Evolutionary conservation across 2,888 invertebrate genomes (phyloP).

Genomic region (Epinotia ramella): DNA sequence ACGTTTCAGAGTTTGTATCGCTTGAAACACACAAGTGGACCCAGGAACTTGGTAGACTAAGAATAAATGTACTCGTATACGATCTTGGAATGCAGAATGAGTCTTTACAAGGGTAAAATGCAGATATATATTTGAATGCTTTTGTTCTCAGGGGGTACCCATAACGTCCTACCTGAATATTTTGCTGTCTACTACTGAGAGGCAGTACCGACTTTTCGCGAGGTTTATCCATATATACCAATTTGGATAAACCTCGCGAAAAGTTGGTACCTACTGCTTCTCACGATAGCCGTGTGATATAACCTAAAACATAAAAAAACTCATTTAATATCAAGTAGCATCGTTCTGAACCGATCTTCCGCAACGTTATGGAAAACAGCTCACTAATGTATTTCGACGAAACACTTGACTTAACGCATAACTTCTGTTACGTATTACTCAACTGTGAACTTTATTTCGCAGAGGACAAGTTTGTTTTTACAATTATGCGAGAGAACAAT

Average conservation of each 20-base stretch:
- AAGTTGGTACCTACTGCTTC: no score
- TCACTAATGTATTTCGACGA: constrained; percentile 29
- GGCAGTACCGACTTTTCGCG: no score
- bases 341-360: constrained; percentile 19
- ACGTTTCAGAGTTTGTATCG: constrained; percentile 21
- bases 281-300: background rate
- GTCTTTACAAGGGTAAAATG: no score
- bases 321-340: constrained; percentile 24
- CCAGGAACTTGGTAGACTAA: background rate
- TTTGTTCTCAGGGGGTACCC: no score
- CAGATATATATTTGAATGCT: no score
- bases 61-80: background rate
- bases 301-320: constrained; percentile 5
- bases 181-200: no score
- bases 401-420: background rate
- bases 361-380: constrained; percentile 20
- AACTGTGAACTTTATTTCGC: background rate
- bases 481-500: background rate
- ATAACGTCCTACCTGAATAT: no score
- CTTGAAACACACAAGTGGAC: constrained; percentile 16
- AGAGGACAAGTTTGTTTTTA: background rate
- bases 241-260: no score
- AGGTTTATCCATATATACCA: no score
- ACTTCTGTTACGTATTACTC: background rate
- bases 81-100: background rate